Conservation (phyloP, 2,888 invertebrate species). For the Sphecodes monilicornis region DNA sequence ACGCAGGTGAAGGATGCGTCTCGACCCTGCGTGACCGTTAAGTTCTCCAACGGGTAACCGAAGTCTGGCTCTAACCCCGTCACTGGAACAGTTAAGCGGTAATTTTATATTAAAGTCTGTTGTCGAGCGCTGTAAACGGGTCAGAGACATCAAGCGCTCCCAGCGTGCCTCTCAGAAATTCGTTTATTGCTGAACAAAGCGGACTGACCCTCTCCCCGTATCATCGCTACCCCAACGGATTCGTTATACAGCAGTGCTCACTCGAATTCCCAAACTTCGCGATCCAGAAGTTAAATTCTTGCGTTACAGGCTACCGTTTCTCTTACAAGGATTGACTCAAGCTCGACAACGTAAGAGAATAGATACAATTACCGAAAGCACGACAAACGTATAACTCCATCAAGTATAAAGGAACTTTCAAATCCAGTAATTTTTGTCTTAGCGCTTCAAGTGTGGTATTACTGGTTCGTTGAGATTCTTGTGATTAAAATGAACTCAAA, state of each 20-base stretch:
- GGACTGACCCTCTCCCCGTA: background rate
- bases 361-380: background rate
- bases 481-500: background rate
- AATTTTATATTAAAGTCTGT: slow-evolving; percentile 33
- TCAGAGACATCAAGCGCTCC: slow-evolving; percentile 2
- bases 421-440: background rate
- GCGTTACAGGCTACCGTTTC: background rate
- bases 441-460: background rate
- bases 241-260: background rate
- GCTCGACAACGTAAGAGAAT: background rate
- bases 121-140: background rate
- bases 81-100: slow-evolving; percentile 81
- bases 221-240: background rate
- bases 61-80: slow-evolving; percentile 93
- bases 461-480: too few relatives aligned
- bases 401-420: background rate
- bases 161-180: slow-evolving; percentile 11
- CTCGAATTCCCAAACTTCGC: background rate
- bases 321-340: background rate
- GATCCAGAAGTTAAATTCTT: background rate
- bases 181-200: slow-evolving; percentile 9
- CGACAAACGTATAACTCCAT: too few relatives aligned
- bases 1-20: slow-evolving; percentile 94
- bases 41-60: slow-evolving; percentile 92
- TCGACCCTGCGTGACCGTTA: slow-evolving; percentile 92